phyloP scores from a whole-genome alignment of 2,888 invertebrate species.

The Nezara viridula region DNA sequence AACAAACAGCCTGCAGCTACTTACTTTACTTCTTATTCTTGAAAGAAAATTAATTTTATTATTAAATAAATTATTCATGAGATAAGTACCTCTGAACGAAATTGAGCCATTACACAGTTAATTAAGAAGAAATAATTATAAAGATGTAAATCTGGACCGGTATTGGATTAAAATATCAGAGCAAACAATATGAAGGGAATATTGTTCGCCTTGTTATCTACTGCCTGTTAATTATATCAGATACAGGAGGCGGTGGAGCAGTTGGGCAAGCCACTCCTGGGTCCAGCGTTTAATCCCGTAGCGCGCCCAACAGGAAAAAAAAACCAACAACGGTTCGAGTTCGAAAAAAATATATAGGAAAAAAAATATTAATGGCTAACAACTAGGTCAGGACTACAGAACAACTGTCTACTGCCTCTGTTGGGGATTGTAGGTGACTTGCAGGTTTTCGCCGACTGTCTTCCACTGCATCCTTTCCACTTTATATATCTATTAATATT shows the following conservation, averaged over 20 bases:
- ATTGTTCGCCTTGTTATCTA: not conserved
- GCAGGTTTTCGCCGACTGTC: not conserved
- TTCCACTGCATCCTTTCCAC: not conserved
- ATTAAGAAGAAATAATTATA: not conserved
- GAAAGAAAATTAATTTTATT: not conserved
- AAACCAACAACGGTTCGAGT: slow-evolving; percentile 20
- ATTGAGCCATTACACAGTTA: not conserved
- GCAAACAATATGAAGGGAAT: not conserved
- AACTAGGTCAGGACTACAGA: slow-evolving; percentile 23
- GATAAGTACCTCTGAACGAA: not conserved
- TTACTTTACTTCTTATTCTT: not conserved
- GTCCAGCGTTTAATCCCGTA: not conserved
- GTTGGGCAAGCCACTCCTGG: not conserved
- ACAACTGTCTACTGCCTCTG: slow-evolving; percentile 5
- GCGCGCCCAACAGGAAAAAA: not conserved
- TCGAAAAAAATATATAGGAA: not conserved
- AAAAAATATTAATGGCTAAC: slow-evolving; percentile 19
- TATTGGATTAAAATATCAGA: not conserved
- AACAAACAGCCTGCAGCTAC: not conserved
- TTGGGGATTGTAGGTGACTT: not conserved
- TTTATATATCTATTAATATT: no score
- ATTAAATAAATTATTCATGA: not conserved
- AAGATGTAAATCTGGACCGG: not conserved
- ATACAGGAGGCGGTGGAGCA: slow-evolving; percentile 9
- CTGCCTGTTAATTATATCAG: not conserved